A percentile compares a stretch with the other conserved stretches of the same genome.
Evolutionary conservation across 2,888 invertebrate species (phyloP).

Genomic region (Podabrus alpinus): DNA sequence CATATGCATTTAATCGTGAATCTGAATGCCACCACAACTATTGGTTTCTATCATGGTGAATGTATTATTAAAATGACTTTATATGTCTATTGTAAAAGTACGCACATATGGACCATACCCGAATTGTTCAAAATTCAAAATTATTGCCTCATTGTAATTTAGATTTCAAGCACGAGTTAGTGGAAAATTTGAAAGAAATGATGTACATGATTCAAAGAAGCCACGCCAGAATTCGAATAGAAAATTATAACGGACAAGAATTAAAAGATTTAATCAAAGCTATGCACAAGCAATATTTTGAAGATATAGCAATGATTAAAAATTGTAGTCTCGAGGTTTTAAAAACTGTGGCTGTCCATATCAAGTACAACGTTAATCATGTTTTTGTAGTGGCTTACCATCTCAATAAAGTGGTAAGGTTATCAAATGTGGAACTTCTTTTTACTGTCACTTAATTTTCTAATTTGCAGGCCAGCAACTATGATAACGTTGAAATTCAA

Average conservation of each 20-base stretch:
- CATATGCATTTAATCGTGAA: too few species aligned
- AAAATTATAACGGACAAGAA: not conserved
- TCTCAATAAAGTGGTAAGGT: not conserved
- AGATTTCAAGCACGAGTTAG: not conserved
- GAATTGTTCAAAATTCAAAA: too few species aligned
- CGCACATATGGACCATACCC: too few species aligned
- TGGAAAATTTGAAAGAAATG: not conserved
- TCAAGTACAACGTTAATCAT: not conserved
- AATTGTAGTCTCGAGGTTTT: not conserved
- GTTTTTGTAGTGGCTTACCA: not conserved
- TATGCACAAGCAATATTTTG: not conserved
- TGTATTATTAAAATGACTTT: too few species aligned
- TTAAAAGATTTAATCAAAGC: not conserved
- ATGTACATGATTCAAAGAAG: not conserved
- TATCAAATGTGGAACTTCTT: too few species aligned
- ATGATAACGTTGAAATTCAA: not conserved
- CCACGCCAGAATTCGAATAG: not conserved
- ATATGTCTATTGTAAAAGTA: too few species aligned
- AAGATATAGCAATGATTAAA: not conserved
- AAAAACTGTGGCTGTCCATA: not conserved
- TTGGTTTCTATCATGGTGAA: too few species aligned
- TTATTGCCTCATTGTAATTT: too few species aligned
- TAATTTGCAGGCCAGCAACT: not conserved
- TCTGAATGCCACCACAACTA: too few species aligned
- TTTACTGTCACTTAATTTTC: too few species aligned